Evolutionary conservation across 2,888 invertebrate species (phyloP).

Genomic region (Lypha dubia): DNA sequence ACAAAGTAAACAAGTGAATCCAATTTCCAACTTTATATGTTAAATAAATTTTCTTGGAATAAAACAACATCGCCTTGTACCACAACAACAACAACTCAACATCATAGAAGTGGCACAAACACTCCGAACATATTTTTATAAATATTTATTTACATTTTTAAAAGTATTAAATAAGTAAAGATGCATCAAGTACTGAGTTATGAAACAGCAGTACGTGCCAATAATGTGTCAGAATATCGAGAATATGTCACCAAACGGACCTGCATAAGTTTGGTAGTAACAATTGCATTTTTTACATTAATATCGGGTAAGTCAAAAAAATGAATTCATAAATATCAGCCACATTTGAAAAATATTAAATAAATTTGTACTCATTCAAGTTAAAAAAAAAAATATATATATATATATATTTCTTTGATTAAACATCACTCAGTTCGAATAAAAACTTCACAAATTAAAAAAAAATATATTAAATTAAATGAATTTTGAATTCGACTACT

Average conservation of each 20-base stretch:
- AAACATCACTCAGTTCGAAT: no score
- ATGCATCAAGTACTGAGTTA: slow-evolving; percentile 84
- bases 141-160: slow-evolving; percentile 11
- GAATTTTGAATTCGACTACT: no score
- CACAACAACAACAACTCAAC: slow-evolving; percentile 30
- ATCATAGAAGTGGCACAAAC: slow-evolving; percentile 45
- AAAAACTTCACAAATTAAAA: no score
- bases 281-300: slow-evolving; percentile 82
- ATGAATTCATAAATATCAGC: no score
- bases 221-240: slow-evolving; percentile 81
- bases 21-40: slow-evolving; percentile 9
- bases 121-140: slow-evolving; percentile 1
- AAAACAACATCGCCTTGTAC: slow-evolving; percentile 22
- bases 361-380: no score
- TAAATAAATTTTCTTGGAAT: slow-evolving; percentile 17
- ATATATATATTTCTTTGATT: no score
- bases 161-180: slow-evolving; percentile 27
- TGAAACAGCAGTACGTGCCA: slow-evolving; percentile 82
- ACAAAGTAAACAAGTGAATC: slow-evolving; percentile 30
- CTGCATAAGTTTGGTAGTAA: slow-evolving; percentile 81
- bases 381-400: no score
- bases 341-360: no score
- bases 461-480: no score
- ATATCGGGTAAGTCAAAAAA: slow-evolving; percentile 79
- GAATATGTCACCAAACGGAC: slow-evolving; percentile 82